These are phyloP conservation scores for Dasypogon diadema DNA, from an alignment of 2,888 invertebrate species.

Conservation along the genomic window DNA sequence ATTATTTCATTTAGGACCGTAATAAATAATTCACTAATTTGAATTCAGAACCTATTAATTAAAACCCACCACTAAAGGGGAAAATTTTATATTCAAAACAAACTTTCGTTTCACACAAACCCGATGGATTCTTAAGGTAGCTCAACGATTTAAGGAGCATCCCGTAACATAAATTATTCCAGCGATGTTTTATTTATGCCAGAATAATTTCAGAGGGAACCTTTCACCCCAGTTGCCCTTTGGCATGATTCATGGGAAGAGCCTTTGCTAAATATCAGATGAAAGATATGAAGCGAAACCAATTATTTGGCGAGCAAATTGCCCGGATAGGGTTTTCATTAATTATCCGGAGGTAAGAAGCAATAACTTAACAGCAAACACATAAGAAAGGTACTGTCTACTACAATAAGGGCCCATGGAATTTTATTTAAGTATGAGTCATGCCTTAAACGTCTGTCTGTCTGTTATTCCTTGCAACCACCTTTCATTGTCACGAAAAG, in stretches of 20 bases:
- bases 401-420: slow-evolving; percentile 18
- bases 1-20: background rate
- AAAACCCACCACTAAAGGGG: slow-evolving; percentile 35
- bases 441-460: slow-evolving; percentile 10
- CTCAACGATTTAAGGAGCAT: slow-evolving; percentile 42
- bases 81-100: slow-evolving; percentile 43
- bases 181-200: slow-evolving; percentile 48
- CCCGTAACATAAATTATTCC: slow-evolving; percentile 45
- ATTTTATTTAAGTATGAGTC: background rate
- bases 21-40: slow-evolving; percentile 47
- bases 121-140: slow-evolving; percentile 40
- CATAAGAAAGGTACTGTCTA: slow-evolving; percentile 37
- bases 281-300: slow-evolving; percentile 55
- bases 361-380: slow-evolving; percentile 34
- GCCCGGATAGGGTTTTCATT: slow-evolving; percentile 56
- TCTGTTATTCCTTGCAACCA: too few relatives aligned
- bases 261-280: slow-evolving; percentile 48
- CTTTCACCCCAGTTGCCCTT: slow-evolving; percentile 26
- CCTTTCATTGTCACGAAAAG: too few relatives aligned
- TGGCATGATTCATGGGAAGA: slow-evolving; percentile 42
- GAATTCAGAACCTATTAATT: slow-evolving; percentile 47
- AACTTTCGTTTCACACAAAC: slow-evolving; percentile 35
- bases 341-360: slow-evolving; percentile 53
- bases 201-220: slow-evolving; percentile 43
- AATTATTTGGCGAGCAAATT: slow-evolving; percentile 57